Evolutionary conservation across 2,888 invertebrate species (phyloP), one percentile per base, ranked within the genome.

Genomic region (Seladonia tumulorum): DNA sequence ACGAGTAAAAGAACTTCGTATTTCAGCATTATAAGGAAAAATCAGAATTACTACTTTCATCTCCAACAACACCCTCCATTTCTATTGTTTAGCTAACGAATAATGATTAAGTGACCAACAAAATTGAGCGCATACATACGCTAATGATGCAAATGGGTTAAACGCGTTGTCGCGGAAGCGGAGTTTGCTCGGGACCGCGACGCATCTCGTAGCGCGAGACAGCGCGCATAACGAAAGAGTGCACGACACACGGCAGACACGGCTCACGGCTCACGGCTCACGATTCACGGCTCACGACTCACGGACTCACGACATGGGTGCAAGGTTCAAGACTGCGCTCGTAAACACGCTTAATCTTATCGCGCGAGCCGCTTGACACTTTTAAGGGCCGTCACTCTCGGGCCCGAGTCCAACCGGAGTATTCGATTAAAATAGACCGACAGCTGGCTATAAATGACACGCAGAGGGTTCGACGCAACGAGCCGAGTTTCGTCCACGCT

Each of bases 331-430:
- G 80, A 83, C 82, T 66, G 47, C 77, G 35, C 83, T 85, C 78
- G 87, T 88, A 91, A 91, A 90, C 87, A 88, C 81, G 81, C 47
- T 82, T 89, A 88, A 91, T 90, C 90, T 91, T 91, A 91, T 91
- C 89, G 75, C 14, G 73, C 14, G 60, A 42, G 45, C 45, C 18
- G 63, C 66, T 63, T 73, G 81, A 82, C 76, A 78, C 53, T 89
- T 87, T 81, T 80, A 86, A 88, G 78, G 82, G 83, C 71, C 42
- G 79, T n/a, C 70, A 53, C 45, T 73, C 79, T 82, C 68, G 81
- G 83, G 72, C 73, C 39, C 68, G 68, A 82, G 60, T 82, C 72
- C 78, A 85, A 87, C 60, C 74, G 25, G 78, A 66, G 68, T 87
- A 70, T 79, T 70, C 78, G 80, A 68, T 79, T 66, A 73, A 84